Percentiles rank a stretch among this genome's conserved stretches.
Conservation (phyloP, 2,797 vertebrate species). For the Betta splendens region DNA sequence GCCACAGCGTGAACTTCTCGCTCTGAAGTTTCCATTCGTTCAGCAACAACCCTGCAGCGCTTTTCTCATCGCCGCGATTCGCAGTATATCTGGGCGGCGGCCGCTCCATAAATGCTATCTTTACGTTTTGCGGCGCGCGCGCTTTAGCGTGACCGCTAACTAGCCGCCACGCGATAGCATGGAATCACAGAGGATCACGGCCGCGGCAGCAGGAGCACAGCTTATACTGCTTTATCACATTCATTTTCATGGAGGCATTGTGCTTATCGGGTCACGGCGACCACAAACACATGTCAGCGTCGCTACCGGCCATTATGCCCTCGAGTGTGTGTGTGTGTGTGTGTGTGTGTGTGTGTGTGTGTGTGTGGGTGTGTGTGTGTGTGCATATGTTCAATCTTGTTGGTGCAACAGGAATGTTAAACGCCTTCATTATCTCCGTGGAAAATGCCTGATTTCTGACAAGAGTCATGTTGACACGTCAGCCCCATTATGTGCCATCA, state of each 20-base stretch:
- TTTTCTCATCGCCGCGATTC: slow-evolving; percentile 35
- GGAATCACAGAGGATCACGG: slow-evolving; percentile 18
- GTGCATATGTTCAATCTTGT: slow-evolving; percentile 53
- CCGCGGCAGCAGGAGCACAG: slow-evolving; percentile 24
- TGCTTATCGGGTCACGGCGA: slow-evolving; percentile 61
- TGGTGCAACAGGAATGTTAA: slow-evolving; percentile 73
- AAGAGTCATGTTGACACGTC: slow-evolving; percentile 71
- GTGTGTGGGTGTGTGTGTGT: slow-evolving; percentile 7
- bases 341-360: slow-evolving; percentile 14
- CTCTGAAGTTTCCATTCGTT: slow-evolving; percentile 35
- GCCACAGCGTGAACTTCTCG: slow-evolving; percentile 37
- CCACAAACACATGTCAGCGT: slow-evolving; percentile 54
- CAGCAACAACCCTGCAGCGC: slow-evolving; percentile 28
- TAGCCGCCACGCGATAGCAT: slow-evolving; percentile 55
- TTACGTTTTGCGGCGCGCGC: slow-evolving; percentile 62
- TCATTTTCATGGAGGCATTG: slow-evolving; percentile 52
- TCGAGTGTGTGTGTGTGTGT: slow-evolving; percentile 11
- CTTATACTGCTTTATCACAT: slow-evolving; percentile 47
- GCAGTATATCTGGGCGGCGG: slow-evolving; percentile 57
- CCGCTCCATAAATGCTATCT: slow-evolving; percentile 66
- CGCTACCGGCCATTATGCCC: slow-evolving; percentile 57
- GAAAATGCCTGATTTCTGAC: slow-evolving; percentile 67
- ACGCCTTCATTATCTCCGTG: slow-evolving; percentile 74
- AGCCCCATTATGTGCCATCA: slow-evolving; percentile 53
- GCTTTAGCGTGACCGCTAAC: slow-evolving; percentile 50